Evolutionary conservation across 2,113 vertebrate species (phyloP), one percentile per base, ranked within the genome.

Genomic region (Zootoca vivipara): DNA sequence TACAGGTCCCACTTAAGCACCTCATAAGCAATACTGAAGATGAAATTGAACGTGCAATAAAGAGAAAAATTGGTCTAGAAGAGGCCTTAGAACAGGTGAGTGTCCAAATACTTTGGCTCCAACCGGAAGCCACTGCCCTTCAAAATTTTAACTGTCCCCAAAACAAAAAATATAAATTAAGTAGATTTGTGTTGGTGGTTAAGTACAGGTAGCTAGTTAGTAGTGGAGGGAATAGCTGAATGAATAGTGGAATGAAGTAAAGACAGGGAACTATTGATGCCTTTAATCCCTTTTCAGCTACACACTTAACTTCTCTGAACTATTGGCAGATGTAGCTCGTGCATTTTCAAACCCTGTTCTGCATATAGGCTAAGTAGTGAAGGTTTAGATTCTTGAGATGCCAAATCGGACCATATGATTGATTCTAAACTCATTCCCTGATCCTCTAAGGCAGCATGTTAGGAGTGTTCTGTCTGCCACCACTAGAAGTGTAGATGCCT

Each of bases 1-100:
- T 91, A 40, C 88, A 97, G 97, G 93, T 92, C 70, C 96, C 96
- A 40, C 96, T 97, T 42, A 93, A 95, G 88, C 93, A 96, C 52
- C 95, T 97, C 80, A 94, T 97, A 82, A 96, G 96, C 2, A 94
- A 96, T 85, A 96, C 93, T 1, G 96, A 97, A 92, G 97, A 96
- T 82, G 95, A 97, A 93, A 97, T 96, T 78, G 93, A 90, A 78
- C 96, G 92, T 86, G 92, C 87, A 77, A 92, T 93, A 85, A 94
- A 97, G 86, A 90, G 85, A 90, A 97, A 97, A 86, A 97, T 97
- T 79, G 80, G 89, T 33, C 93, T 96, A 83, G 96, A 97, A 64
- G 96, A 97, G 28, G 88, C 96, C 78, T 91, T 96, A 65, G 97
- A 97, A 91, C 97, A 97, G 93, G 97, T 97, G 26, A 93, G 96